Evolutionary conservation across 92 coral and sea anemone species (phyloP), one percentile per base, ranked within the genome.

Genomic region (Pocillopora grandis): DNA sequence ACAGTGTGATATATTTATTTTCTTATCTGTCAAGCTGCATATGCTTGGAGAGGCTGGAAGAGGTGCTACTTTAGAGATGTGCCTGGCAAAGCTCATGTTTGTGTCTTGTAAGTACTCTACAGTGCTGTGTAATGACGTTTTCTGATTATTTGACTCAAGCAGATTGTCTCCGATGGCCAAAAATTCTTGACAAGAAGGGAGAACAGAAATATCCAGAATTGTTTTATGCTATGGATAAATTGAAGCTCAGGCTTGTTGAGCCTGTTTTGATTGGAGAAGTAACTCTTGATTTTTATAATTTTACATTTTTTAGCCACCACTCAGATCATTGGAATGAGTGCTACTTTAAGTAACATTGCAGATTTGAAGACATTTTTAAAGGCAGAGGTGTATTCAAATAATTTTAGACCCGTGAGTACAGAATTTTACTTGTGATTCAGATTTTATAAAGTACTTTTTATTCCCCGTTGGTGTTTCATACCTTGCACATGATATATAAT

Each of bases 321-420:
- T 10, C 99, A 96, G 79, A 66, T 96, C 14, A 84, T 96, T 42
- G 99, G 95, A 33, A 96, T 96, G 99, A 96, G 99, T 92, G 99
- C 99, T 21, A 96, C 99, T 12, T 73, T 96, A 77, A 92, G 92
- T 83, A 96, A 96, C 89, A 90, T 96, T 21, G 82, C 70, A 42
- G 98, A 96, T 61, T 81, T 96, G 83, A 92, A 92, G 86, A 79
- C 80, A 72, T 96, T 96, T 80, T 81, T 96, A 67, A 82, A 83
- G 80, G 98, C 99, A 10, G 99, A 96, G 37, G 93, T 84, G 63
- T 96, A 94, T 84, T 79, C 88, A 64, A 94, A 92, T 84, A 94
- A 96, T 87, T 96, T 96, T 79, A 92, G 99, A 90, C 99, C 99
- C 49, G 99, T 96, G 70, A 87, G 98, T 86, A 36, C 36, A 16